Base-by-base conservation (phyloP, 2,797 vertebrate species). In the Spinus pinus region DNA sequence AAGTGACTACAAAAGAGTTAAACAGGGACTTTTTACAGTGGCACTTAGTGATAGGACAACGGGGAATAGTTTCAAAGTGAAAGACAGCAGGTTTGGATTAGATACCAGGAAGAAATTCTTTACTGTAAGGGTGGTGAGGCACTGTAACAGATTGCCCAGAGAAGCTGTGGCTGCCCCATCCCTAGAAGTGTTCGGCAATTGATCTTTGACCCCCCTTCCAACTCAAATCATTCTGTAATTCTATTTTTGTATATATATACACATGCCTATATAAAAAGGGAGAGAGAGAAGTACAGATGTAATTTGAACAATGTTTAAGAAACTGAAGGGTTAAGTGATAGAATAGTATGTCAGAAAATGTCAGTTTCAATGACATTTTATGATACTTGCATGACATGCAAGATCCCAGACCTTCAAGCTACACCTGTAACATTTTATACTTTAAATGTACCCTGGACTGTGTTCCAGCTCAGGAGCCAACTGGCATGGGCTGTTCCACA, bases 361-460 rank as follows among this genome's bases (percentile, higher is more conserved):
- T 61, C 53, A 9, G 12, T 12, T 46, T 74, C 65, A 83, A 33
- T 64, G 49, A 51, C 2, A 6, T 81, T 91, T 93, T 88, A 39
- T 81, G 17, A 31, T 87, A 25, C 24, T 85, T 75, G 33, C 14
- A 69, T 10, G 47, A 71, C 18, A 79, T 42, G 61, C 12, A 75
- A 66, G n/a, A 69, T 83, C 39, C 71, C 62, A 88, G 47, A 72
- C 66, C 54, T 95, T 66, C 66, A 77, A 58, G 44, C 51, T 90
- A 37, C 49, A 66, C 67, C 74, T 95, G 61, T 78, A 93, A 83
- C 9, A 30, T 75, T 93, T 93, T 69, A 81, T 44, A 67, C n/a
- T 71, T 67, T 91, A 92, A 82, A 64, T 66, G 33, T 67, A 92
- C 49, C 64, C 71, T 81, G 84, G 51, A 89, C 56, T 44, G n/a